These are phyloP conservation scores for Otolemur crassicaudatus DNA, from an alignment of 2,797 vertebrate species.

Conservation along the genomic window DNA sequence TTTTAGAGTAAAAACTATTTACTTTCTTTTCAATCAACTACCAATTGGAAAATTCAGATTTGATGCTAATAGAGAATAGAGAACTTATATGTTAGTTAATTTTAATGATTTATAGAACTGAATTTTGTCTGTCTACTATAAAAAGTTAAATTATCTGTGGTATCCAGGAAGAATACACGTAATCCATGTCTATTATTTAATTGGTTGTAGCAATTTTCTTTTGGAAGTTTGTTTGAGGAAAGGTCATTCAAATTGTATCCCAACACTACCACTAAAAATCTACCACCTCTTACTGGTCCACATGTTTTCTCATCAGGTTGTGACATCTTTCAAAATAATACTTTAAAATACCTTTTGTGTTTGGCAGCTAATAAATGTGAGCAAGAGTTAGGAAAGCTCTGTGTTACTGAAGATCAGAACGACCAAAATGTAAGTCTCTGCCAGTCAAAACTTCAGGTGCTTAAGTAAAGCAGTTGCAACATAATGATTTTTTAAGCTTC, in stretches of 20 bases:
- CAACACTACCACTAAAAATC: neutral
- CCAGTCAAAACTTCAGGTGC: constrained; percentile 65
- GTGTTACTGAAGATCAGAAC: constrained; percentile 74
- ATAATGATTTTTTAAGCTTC: constrained; percentile 72
- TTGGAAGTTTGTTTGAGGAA: constrained; percentile 75
- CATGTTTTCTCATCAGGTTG: constrained; percentile 69
- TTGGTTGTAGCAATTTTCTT: constrained; percentile 82
- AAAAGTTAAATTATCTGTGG: constrained; percentile 77
- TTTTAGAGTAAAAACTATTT: constrained; percentile 14
- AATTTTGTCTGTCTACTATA: constrained; percentile 78
- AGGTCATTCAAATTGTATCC: constrained; percentile 74
- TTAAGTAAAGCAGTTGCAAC: constrained; percentile 54
- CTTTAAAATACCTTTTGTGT: constrained; percentile 76
- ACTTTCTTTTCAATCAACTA: constrained; percentile 1
- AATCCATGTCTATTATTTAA: constrained; percentile 75
- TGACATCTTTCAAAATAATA: constrained; percentile 80
- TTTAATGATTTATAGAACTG: constrained; percentile 78
- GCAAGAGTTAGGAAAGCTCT: constrained; percentile 72
- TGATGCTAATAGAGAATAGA: constrained; percentile 76
- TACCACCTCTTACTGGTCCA: constrained; percentile 43
- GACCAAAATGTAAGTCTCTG: constrained; percentile 33
- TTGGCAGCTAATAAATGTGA: constrained; percentile 72
- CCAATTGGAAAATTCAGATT: constrained; percentile 38
- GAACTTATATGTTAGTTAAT: constrained; percentile 73
- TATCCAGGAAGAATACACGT: constrained; percentile 72